Evolutionary conservation across 2,113 vertebrate species (phyloP).

Genomic region (Xerus inauris): DNA sequence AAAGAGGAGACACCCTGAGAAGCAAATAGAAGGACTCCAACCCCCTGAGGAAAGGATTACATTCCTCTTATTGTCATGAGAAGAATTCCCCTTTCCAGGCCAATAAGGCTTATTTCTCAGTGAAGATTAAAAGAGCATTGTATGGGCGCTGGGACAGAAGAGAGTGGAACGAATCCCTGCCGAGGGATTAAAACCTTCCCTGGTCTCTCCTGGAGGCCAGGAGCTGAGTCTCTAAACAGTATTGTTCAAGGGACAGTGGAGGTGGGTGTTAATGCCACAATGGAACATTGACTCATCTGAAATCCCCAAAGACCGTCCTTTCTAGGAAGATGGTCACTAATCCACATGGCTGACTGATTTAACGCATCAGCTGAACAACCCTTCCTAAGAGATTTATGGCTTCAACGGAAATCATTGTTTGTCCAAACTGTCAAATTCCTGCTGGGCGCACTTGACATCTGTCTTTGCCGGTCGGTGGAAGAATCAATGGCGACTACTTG

Average conservation of each 20-base stretch:
- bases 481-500: background rate
- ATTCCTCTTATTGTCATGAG: background rate
- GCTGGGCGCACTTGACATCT: conserved; percentile 23
- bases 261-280: background rate
- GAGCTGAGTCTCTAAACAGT: background rate
- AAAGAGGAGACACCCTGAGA: background rate
- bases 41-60: conserved; percentile 7
- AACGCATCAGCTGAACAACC: background rate
- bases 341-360: background rate
- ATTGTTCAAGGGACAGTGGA: background rate
- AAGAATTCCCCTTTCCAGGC: conserved; percentile 9
- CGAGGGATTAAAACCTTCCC: background rate
- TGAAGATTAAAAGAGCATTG: background rate
- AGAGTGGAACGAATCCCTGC: background rate
- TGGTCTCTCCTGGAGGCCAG: background rate
- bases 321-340: background rate
- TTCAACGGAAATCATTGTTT: background rate
- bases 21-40: background rate
- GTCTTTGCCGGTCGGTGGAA: background rate
- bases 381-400: background rate
- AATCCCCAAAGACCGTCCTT: conserved; percentile 1
- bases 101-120: background rate
- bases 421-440: conserved; percentile 24
- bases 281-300: background rate
- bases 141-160: background rate